Percentiles rank a stretch among this genome's conserved stretches.
Conservation (phyloP, 2,888 invertebrate genomes). For the Sialis lutaria region DNA sequence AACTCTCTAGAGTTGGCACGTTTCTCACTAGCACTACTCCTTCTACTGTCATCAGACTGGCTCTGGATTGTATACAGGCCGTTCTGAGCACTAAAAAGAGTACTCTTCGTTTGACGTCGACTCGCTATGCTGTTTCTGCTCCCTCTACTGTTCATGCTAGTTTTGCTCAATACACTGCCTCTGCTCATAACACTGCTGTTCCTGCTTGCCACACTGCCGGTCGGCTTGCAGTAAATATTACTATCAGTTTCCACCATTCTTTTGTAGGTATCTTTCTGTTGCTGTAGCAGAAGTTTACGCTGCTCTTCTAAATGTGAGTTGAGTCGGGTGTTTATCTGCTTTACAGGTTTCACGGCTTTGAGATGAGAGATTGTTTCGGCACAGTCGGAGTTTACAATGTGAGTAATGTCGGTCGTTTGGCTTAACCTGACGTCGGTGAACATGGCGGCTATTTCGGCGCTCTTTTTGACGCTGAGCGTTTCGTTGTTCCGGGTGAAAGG, state of each 20-base stretch:
- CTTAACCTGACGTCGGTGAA: slow-evolving; percentile 61
- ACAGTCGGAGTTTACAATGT: slow-evolving; percentile 18
- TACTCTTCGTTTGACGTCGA: slow-evolving; percentile 11
- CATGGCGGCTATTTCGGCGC: slow-evolving; percentile 73
- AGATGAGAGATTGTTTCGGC: slow-evolving; percentile 10
- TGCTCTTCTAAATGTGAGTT: slow-evolving; percentile 2
- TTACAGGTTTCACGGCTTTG: not conserved
- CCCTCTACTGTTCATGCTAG: slow-evolving; percentile 12
- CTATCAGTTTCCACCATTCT: not conserved
- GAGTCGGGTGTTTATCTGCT: not conserved
- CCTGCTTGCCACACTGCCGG: not conserved
- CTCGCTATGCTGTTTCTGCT: slow-evolving; percentile 8
- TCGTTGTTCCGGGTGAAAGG: slow-evolving; percentile 22
- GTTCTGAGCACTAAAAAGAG: slow-evolving; percentile 24
- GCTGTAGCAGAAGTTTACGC: slow-evolving; percentile 2
- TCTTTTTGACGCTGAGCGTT: slow-evolving; percentile 71
- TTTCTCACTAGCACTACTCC: slow-evolving; percentile 14
- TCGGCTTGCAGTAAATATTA: slow-evolving; percentile 1
- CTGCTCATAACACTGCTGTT: not conserved
- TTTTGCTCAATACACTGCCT: not conserved
- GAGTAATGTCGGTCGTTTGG: slow-evolving; percentile 49
- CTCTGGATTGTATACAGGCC: slow-evolving; percentile 27
- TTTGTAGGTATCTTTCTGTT: slow-evolving; percentile 2
- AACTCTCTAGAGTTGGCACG: slow-evolving; percentile 11
- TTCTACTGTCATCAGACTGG: slow-evolving; percentile 25